Evolutionary conservation across 2,888 invertebrate species (phyloP).

Genomic region (Atethmia centrago): DNA sequence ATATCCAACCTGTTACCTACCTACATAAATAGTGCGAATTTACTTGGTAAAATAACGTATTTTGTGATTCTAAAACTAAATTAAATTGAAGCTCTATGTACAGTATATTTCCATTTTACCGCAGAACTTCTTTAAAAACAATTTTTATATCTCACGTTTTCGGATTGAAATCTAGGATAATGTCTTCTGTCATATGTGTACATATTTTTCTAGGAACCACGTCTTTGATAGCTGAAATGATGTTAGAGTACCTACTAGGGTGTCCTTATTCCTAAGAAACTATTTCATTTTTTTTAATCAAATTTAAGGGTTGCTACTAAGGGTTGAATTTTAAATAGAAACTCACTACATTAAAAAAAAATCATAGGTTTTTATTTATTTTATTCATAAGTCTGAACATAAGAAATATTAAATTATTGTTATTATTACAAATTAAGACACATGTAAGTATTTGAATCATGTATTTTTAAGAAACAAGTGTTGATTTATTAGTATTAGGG

Average conservation of each 20-base stretch:
- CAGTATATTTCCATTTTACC: constrained; percentile 17
- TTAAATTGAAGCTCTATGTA: constrained; percentile 18
- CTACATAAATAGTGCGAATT: constrained; percentile 26
- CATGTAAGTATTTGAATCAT: no score
- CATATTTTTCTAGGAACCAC: neutral
- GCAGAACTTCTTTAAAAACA: constrained; percentile 2
- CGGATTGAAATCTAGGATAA: constrained; percentile 20
- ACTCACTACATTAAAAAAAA: no score
- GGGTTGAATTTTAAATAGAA: no score
- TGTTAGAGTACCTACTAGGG: constrained; percentile 1
- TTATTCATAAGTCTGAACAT: no score
- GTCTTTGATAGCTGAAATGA: neutral
- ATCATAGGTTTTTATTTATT: no score
- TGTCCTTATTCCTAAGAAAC: no score
- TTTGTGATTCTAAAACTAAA: constrained; percentile 16
- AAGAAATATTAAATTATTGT: no score
- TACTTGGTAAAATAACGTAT: constrained; percentile 2
- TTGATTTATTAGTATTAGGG: no score
- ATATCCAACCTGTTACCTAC: constrained; percentile 5
- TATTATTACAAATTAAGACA: no score
- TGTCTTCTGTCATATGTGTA: neutral
- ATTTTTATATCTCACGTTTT: constrained; percentile 28
- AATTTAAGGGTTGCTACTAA: no score
- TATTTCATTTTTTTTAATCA: no score
- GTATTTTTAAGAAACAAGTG: no score